Conservation (phyloP, 2,113 vertebrate genomes). For the Cnemophilus loriae region DNA sequence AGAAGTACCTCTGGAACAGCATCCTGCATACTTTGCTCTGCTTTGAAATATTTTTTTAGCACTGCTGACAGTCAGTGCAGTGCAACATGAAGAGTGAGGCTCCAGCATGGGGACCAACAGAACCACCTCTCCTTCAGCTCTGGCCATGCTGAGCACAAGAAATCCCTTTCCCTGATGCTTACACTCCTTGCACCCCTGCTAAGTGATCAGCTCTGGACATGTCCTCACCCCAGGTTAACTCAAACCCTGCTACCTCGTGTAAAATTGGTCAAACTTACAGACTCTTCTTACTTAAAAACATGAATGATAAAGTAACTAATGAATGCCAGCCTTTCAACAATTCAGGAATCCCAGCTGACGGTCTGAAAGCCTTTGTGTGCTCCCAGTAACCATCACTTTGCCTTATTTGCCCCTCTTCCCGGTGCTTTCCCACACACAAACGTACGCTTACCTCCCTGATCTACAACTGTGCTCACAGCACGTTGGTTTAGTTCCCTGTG, state of each 20-base stretch:
- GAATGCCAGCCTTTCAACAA: not conserved
- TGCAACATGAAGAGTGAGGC: not conserved
- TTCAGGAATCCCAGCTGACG: not conserved
- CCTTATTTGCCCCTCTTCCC: not conserved
- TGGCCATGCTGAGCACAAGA: not conserved
- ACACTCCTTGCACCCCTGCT: not conserved
- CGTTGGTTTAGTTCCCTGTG: not conserved
- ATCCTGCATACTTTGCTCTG: not conserved
- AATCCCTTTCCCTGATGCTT: not conserved
- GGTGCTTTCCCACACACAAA: not conserved
- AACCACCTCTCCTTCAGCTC: not conserved
- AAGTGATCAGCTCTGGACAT: not conserved
- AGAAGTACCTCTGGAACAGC: not conserved
- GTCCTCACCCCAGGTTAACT: not conserved
- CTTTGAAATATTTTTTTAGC: not conserved
- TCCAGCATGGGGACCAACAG: not conserved
- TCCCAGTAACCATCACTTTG: not conserved
- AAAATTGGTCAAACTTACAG: not conserved
- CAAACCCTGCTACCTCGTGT: not conserved
- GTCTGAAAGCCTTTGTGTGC: not conserved
- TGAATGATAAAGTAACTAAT: not conserved
- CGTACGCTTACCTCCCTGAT: not conserved
- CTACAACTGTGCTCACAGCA: not conserved
- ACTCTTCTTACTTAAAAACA: not conserved
- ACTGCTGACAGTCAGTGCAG: not conserved